phyloP scores from a whole-genome alignment of 2,888 invertebrate species.

The Bombyx huttoni region DNA sequence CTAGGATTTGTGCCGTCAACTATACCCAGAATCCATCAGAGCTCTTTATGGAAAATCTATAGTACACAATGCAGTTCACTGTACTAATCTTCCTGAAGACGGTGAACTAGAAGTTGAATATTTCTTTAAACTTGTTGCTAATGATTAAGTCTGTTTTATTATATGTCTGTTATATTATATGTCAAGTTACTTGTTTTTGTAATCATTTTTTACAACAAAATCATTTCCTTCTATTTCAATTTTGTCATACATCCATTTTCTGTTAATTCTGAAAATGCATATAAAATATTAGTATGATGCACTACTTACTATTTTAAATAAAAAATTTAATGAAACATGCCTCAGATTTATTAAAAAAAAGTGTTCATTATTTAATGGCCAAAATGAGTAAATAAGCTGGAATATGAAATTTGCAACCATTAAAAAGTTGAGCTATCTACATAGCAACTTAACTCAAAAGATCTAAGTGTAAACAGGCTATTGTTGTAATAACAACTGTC shows the following conservation, averaged over 20 bases:
- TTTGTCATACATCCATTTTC: constrained; percentile 84
- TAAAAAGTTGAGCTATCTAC: too few relatives aligned
- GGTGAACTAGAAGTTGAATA: constrained; percentile 84
- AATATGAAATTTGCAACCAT: too few relatives aligned
- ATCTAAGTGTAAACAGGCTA: too few relatives aligned
- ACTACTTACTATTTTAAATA: too few relatives aligned
- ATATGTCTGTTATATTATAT: constrained; percentile 1
- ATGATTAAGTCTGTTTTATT: constrained; percentile 15
- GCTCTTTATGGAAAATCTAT: constrained; percentile 86
- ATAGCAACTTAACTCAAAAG: too few relatives aligned
- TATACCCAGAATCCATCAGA: constrained; percentile 86
- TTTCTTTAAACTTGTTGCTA: constrained; percentile 78
- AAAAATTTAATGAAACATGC: too few relatives aligned
- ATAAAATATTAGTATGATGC: too few relatives aligned
- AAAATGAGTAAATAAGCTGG: too few relatives aligned
- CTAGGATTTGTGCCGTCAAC: constrained; percentile 67
- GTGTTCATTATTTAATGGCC: too few relatives aligned
- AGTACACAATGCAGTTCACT: constrained; percentile 90
- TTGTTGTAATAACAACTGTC: too few relatives aligned
- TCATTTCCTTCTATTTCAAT: constrained; percentile 87
- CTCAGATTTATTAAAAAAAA: too few relatives aligned
- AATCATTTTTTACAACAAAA: constrained; percentile 72
- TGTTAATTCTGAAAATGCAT: constrained; percentile 70
- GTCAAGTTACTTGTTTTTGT: constrained; percentile 37
- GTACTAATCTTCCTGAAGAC: constrained; percentile 93